phyloP scores from a whole-genome alignment of 2,797 vertebrate genomes.

The Cercopithecus neglectus region DNA sequence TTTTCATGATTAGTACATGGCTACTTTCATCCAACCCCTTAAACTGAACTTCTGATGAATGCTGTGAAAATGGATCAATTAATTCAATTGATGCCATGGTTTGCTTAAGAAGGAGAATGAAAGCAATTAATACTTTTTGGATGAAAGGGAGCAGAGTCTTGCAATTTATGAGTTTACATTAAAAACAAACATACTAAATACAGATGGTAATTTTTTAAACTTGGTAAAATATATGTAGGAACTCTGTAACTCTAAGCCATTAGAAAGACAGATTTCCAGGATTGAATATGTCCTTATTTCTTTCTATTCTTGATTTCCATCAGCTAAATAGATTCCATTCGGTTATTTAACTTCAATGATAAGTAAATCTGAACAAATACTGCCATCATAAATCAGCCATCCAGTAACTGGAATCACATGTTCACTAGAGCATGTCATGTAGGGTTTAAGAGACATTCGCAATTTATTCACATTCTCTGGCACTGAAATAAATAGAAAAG shows the following conservation, averaged over 20 bases:
- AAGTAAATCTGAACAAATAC: neutral
- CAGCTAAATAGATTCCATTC: no score
- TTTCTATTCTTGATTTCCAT: neutral
- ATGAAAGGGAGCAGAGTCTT: neutral
- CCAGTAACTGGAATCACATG: neutral
- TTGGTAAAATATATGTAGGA: neutral
- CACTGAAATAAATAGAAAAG: constrained; percentile 6
- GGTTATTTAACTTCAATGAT: neutral
- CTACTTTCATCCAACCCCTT: neutral
- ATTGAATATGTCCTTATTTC: neutral
- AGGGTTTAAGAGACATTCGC: neutral
- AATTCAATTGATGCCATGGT: neutral
- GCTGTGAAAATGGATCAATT: no score
- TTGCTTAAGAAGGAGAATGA: neutral
- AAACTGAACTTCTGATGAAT: neutral
- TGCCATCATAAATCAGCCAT: neutral
- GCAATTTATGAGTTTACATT: neutral
- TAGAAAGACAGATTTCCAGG: neutral
- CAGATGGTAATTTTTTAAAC: neutral
- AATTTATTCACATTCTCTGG: accelerated
- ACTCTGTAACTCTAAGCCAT: neutral
- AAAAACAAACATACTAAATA: neutral
- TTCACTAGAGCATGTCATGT: neutral
- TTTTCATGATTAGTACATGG: neutral
- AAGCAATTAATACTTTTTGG: neutral